Conservation (phyloP, 2,113 vertebrate genomes). For the Tylochromis polylepis region DNA sequence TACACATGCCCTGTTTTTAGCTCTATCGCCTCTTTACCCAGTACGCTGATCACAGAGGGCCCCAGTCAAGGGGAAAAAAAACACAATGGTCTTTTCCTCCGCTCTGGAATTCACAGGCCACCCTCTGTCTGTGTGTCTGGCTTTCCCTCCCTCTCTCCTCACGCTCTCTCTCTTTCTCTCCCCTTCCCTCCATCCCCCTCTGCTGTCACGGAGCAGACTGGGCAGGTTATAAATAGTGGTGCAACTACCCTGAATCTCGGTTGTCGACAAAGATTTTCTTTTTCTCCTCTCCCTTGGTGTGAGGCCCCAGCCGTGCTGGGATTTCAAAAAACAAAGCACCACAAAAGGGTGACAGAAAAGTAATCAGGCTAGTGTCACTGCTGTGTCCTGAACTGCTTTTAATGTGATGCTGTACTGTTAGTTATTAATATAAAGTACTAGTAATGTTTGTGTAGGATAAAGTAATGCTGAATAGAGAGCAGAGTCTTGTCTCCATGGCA, state of each 20-base stretch:
- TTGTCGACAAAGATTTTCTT: constrained; percentile 56
- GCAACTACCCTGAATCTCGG: constrained; percentile 63
- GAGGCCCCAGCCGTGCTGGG: constrained; percentile 10
- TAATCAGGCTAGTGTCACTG: background rate
- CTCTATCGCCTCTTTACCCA: constrained; percentile 12
- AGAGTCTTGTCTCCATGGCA: background rate
- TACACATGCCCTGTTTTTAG: constrained; percentile 2
- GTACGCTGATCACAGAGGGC: constrained; percentile 8
- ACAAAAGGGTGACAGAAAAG: constrained; percentile 13
- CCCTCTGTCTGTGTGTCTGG: constrained; percentile 26
- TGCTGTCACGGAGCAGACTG: constrained; percentile 57
- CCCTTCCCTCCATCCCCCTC: constrained; percentile 27
- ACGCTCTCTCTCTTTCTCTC: background rate
- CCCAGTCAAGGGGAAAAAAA: constrained; percentile 9
- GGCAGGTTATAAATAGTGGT: constrained; percentile 70
- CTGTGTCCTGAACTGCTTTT: background rate
- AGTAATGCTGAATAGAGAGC: background rate
- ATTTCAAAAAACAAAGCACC: constrained; percentile 39
- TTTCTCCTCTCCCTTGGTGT: constrained; percentile 11
- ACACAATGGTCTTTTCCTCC: constrained; percentile 49
- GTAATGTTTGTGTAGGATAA: background rate
- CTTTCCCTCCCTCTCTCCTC: background rate
- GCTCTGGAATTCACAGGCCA: constrained; percentile 51
- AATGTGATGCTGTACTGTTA: background rate
- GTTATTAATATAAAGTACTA: background rate